These are phyloP conservation scores for Brachionus calyciflorus DNA, from an alignment of 1,140 invertebrate species.

Conservation along the genomic window DNA sequence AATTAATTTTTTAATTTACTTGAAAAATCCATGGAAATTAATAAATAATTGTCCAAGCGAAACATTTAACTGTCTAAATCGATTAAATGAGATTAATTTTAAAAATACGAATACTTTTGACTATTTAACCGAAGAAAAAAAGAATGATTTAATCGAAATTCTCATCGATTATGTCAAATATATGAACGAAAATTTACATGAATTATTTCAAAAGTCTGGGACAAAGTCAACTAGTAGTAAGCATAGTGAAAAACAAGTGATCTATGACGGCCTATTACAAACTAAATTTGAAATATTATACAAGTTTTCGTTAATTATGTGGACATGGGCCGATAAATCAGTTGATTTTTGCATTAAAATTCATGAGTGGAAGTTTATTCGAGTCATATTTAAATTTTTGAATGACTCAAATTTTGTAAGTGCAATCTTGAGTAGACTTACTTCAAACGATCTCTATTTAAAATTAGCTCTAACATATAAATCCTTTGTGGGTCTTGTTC, in stretches of 20 bases:
- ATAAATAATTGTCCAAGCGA: constrained; percentile 24
- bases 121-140: neutral
- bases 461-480: constrained; percentile 13
- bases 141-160: constrained; percentile 12
- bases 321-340: constrained; percentile 43
- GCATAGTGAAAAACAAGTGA: neutral
- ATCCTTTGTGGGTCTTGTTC: constrained; percentile 20
- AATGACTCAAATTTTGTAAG: constrained; percentile 8
- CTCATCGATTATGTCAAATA: constrained; percentile 45
- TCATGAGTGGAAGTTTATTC: constrained; percentile 9
- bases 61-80: constrained; percentile 16
- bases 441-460: neutral
- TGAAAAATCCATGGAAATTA: constrained; percentile 35
- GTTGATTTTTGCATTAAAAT: constrained; percentile 15
- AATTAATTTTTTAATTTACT: constrained; percentile 42
- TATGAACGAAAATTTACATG: constrained; percentile 23
- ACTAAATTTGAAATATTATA: constrained; percentile 19
- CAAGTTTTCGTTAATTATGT: constrained; percentile 27
- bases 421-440: neutral
- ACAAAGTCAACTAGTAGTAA: constrained; percentile 13
- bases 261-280: neutral
- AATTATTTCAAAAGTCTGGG: neutral
- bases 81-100: constrained; percentile 11
- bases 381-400: constrained; percentile 26
- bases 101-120: constrained; percentile 8